A percentile compares a stretch with the other conserved stretches of the same genome.
phyloP scores from a whole-genome alignment of 2,888 invertebrate species.

The Oscheius sp. region DNA sequence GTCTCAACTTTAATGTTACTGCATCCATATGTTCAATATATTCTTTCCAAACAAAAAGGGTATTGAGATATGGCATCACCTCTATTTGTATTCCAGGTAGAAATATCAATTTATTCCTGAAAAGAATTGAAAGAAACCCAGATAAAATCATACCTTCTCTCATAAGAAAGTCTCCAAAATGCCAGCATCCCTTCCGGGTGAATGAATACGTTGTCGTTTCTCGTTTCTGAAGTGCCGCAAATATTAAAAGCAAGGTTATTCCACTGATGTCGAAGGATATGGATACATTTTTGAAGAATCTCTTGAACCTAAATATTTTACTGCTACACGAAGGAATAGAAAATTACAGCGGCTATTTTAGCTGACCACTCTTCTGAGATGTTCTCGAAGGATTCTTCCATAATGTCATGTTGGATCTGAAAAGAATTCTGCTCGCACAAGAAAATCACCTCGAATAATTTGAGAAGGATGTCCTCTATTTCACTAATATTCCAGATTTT shows the following conservation, averaged over 20 bases:
- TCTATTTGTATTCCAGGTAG: conserved; percentile 59
- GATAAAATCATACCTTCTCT: conserved; percentile 46
- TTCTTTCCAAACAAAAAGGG: conserved; percentile 43
- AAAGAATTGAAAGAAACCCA: neutral
- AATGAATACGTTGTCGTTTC: conserved; percentile 47
- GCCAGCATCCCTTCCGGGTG: conserved; percentile 46
- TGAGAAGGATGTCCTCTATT: conserved; percentile 5
- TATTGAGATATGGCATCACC: conserved; percentile 53
- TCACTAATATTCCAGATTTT: neutral
- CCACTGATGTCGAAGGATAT: conserved; percentile 42
- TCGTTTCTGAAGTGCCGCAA: conserved; percentile 41
- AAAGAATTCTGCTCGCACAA: neutral
- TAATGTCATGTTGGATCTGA: conserved; percentile 2
- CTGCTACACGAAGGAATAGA: too few species aligned
- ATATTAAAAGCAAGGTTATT: conserved; percentile 40
- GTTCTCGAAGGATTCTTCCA: conserved; percentile 21
- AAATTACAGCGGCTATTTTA: neutral
- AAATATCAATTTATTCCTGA: conserved; percentile 54
- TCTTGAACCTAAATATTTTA: conserved; percentile 30
- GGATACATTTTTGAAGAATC: conserved; percentile 37
- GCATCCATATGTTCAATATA: conserved; percentile 38
- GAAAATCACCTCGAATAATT: neutral
- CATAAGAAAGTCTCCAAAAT: conserved; percentile 52
- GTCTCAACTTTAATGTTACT: conserved; percentile 40
- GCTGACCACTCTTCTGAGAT: neutral